These are phyloP conservation scores for Rissa tridactyla DNA, from an alignment of 2,113 vertebrate genomes.

Conservation along the genomic window DNA sequence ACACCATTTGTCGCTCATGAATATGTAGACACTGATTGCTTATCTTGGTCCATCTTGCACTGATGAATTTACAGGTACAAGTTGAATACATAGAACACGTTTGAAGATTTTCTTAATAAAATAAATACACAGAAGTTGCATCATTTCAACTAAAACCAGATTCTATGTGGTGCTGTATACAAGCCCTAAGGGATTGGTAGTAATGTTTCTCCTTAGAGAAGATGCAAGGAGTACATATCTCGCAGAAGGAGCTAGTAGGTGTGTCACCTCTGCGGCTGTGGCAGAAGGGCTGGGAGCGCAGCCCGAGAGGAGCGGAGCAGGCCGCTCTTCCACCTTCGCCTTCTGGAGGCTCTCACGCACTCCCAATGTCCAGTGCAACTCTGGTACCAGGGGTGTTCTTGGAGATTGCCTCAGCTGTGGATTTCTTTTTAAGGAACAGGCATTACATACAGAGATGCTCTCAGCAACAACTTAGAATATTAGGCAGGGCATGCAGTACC, in stretches of 20 bases:
- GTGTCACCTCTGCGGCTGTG: background rate
- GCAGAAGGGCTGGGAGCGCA: background rate
- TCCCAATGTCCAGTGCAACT: background rate
- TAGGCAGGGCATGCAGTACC: background rate
- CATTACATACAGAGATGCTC: background rate
- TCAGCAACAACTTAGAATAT: background rate
- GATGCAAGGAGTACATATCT: background rate
- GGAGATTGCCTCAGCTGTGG: background rate
- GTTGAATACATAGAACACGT: background rate
- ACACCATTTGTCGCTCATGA: background rate
- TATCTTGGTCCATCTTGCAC: background rate
- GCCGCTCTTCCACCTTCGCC: rapidly evolving
- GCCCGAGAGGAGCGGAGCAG: rapidly evolving
- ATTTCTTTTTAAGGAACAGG: background rate
- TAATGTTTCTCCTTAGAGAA: background rate
- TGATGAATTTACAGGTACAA: background rate
- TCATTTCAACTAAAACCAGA: background rate
- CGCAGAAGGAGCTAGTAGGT: background rate
- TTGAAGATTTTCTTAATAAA: background rate
- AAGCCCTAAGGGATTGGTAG: background rate
- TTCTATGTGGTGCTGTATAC: background rate
- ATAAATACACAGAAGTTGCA: background rate
- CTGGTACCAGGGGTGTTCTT: background rate
- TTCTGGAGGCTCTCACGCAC: background rate
- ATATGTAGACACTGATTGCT: background rate